Evolutionary conservation across 1,140 invertebrate genomes (phyloP).

Genomic region (Tetragonula clypearis): DNA sequence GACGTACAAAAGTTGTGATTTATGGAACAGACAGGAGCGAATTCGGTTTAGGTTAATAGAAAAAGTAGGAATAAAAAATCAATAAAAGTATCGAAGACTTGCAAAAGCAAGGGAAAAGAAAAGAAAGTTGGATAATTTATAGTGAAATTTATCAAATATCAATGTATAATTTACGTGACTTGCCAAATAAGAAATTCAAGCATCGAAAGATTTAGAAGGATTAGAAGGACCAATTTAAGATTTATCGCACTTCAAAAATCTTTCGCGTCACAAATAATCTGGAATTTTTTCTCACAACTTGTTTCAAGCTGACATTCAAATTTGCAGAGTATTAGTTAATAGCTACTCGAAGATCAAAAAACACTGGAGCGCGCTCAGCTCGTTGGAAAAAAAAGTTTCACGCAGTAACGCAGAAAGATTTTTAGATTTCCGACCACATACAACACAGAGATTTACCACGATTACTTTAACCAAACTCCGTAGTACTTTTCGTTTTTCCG

Average conservation of each 20-base stretch:
- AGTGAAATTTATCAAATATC: not conserved
- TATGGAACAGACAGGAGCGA: not conserved
- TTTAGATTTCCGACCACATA: not conserved
- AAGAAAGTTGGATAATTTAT: not conserved
- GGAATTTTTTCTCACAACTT: not conserved
- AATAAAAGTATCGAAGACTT: not conserved
- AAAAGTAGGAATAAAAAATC: not conserved
- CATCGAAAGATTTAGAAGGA: not conserved
- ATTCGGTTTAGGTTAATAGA: not conserved
- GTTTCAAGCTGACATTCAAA: not conserved
- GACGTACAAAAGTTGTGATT: not conserved
- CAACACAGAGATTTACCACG: constrained; percentile 23
- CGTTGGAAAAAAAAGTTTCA: not conserved
- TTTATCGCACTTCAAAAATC: not conserved
- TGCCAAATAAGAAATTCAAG: not conserved
- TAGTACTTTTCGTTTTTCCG: constrained; percentile 13
- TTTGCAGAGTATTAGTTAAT: constrained; percentile 9
- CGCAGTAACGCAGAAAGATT: not conserved
- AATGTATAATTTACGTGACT: not conserved
- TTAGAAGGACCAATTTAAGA: not conserved
- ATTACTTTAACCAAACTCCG: constrained; percentile 14
- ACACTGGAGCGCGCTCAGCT: no score
- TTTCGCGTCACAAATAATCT: not conserved
- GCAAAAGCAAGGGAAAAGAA: not conserved
- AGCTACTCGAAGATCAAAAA: not conserved